Evolutionary conservation across 2,888 invertebrate genomes (phyloP).

Genomic region (Hirtodrosophila histrioides): DNA sequence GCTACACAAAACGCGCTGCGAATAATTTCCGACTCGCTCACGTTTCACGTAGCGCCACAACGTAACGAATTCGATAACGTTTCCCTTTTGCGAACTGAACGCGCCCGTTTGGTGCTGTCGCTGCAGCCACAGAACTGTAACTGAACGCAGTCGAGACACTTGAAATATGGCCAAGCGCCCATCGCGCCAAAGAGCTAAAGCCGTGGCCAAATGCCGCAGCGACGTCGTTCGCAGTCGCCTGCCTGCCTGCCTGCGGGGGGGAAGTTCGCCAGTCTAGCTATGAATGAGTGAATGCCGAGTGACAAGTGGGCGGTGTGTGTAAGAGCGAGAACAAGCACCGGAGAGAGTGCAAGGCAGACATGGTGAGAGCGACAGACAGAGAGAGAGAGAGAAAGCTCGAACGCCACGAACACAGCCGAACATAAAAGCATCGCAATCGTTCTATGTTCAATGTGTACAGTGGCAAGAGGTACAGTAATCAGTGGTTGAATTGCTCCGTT

Average conservation of each 20-base stretch:
- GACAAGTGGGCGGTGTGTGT: conserved; percentile 72
- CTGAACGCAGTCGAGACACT: conserved; percentile 57
- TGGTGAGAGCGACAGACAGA: conserved; percentile 3
- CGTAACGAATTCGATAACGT: too few species aligned
- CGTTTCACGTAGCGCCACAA: conserved; percentile 31
- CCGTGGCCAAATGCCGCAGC: conserved; percentile 75
- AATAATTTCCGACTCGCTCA: conserved; percentile 37
- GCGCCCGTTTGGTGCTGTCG: conserved; percentile 59
- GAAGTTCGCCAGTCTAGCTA: conserved; percentile 57
- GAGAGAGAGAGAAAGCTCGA: conserved; percentile 16
- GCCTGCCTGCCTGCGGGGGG: conserved; percentile 2
- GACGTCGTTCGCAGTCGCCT: conserved; percentile 53
- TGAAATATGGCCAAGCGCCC: conserved; percentile 72
- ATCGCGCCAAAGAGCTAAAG: conserved; percentile 52
- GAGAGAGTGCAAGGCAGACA: conserved; percentile 5
- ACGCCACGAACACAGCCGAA: conserved; percentile 38
- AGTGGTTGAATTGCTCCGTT: neutral
- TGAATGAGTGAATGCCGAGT: conserved; percentile 75
- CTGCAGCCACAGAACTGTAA: conserved; percentile 71
- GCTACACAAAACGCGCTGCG: conserved; percentile 50
- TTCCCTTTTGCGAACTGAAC: conserved; percentile 5
- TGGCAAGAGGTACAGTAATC: conserved; percentile 8
- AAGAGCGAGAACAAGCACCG: conserved; percentile 29
- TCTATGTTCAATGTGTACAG: conserved; percentile 45
- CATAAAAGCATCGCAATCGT: conserved; percentile 49